phyloP scores from a whole-genome alignment of 2,113 vertebrate species.

The Trichomycterus rosablanca region DNA sequence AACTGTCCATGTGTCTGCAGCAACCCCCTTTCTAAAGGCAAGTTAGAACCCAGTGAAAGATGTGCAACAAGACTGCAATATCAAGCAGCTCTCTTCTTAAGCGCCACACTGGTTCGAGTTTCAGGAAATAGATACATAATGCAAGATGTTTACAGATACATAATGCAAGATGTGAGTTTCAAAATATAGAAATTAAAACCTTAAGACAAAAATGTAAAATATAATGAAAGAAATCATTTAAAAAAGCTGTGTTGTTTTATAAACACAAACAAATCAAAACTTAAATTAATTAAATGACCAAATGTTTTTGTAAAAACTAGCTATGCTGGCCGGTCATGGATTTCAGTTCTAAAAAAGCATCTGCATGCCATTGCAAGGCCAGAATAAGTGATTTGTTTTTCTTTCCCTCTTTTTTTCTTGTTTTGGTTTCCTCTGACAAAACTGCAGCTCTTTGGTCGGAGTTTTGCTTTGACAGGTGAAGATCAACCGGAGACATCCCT shows the following conservation, averaged over 20 bases:
- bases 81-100: constrained; percentile 23
- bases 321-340: constrained; percentile 6
- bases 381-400: constrained; percentile 49
- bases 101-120: background rate
- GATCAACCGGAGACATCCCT: constrained; percentile 64
- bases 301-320: too few species aligned
- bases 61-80: constrained; percentile 22
- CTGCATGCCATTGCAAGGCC: constrained; percentile 19
- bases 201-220: too few species aligned
- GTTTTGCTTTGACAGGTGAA: constrained; percentile 75
- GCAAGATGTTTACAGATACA: too few species aligned
- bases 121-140: background rate
- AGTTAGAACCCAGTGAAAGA: constrained; percentile 34
- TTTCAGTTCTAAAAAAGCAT: constrained; percentile 32
- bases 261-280: too few species aligned
- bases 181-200: too few species aligned
- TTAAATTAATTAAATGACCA: too few species aligned
- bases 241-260: too few species aligned
- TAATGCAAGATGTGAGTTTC: too few species aligned
- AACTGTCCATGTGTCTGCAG: constrained; percentile 47
- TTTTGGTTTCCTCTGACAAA: constrained; percentile 60
- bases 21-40: constrained; percentile 42
- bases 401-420: constrained; percentile 46
- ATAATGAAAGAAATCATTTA: too few species aligned
- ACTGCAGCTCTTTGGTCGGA: constrained; percentile 65